Conservation (phyloP, 2,888 invertebrate species). For the Drosophila pullipes region DNA sequence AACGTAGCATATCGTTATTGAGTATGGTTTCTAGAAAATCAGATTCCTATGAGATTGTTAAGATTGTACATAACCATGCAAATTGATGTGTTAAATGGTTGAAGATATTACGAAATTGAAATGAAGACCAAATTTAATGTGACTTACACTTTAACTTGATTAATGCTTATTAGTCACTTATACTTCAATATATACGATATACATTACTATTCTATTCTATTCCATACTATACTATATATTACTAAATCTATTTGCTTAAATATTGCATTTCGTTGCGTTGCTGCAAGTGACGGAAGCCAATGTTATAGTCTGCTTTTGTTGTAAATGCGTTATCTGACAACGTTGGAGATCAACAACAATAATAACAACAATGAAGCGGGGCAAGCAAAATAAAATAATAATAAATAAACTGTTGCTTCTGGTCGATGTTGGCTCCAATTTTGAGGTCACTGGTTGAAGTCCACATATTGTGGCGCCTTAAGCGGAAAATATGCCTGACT, state of each 20-base stretch:
- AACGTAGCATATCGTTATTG: too few species aligned
- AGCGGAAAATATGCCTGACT: constrained; percentile 73
- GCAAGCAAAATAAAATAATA: not conserved
- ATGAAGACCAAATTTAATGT: not conserved
- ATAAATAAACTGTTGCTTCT: not conserved
- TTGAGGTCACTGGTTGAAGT: constrained; percentile 22
- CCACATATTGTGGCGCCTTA: constrained; percentile 68
- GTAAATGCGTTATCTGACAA: not conserved
- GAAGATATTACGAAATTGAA: not conserved
- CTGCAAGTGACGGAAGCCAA: not conserved
- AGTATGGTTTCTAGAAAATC: too few species aligned
- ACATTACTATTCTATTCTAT: not conserved
- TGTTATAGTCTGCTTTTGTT: not conserved
- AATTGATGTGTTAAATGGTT: not conserved
- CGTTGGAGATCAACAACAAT: constrained; percentile 7
- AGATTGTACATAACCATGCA: too few species aligned
- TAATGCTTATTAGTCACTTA: not conserved
- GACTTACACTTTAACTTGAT: not conserved
- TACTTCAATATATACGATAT: not conserved
- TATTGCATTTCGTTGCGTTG: not conserved
- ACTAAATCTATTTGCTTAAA: not conserved
- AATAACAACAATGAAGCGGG: constrained; percentile 6
- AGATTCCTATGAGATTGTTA: too few species aligned
- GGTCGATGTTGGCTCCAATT: not conserved
- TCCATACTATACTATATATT: not conserved